A percentile compares a stretch with the other conserved stretches of the same genome.
Evolutionary conservation across 2,888 invertebrate species (phyloP).

Genomic region (Drosophila quinaria): DNA sequence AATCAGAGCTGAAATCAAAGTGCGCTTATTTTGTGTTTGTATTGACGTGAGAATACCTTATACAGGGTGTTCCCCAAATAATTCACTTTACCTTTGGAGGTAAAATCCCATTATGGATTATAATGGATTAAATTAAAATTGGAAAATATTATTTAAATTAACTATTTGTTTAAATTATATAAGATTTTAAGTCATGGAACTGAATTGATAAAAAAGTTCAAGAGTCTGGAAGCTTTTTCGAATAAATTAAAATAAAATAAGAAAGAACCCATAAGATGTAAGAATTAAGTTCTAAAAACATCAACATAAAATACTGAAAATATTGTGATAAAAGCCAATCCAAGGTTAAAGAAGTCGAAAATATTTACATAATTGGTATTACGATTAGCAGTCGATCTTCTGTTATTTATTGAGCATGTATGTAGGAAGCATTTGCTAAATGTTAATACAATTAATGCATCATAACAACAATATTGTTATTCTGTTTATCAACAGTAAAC

Average conservation of each 20-base stretch:
- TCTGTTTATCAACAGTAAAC: slow-evolving; percentile 25
- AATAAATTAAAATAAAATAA: background rate
- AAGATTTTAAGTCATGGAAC: too few relatives aligned
- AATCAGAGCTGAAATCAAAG: slow-evolving; percentile 36
- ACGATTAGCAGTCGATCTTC: slow-evolving; percentile 4
- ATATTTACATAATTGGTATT: slow-evolving; percentile 14
- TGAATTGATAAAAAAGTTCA: too few relatives aligned
- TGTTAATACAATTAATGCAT: slow-evolving; percentile 38
- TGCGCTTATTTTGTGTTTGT: slow-evolving; percentile 19
- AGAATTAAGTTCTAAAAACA: background rate
- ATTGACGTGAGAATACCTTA: background rate
- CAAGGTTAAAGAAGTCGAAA: slow-evolving; percentile 3
- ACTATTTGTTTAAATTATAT: too few relatives aligned
- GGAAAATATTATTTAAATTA: background rate
- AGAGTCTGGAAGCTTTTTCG: background rate
- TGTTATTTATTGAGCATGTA: slow-evolving; percentile 9
- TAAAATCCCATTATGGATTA: background rate
- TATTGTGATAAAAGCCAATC: background rate
- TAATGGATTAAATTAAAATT: background rate
- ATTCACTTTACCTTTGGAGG: background rate
- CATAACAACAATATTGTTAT: slow-evolving; percentile 11
- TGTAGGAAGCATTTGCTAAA: slow-evolving; percentile 43
- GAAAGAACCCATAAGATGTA: background rate
- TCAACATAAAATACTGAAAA: background rate
- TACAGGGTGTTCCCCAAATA: slow-evolving; percentile 34